Conservation (phyloP, 2,888 invertebrate genomes). For the Dryobotodes eremita region DNA sequence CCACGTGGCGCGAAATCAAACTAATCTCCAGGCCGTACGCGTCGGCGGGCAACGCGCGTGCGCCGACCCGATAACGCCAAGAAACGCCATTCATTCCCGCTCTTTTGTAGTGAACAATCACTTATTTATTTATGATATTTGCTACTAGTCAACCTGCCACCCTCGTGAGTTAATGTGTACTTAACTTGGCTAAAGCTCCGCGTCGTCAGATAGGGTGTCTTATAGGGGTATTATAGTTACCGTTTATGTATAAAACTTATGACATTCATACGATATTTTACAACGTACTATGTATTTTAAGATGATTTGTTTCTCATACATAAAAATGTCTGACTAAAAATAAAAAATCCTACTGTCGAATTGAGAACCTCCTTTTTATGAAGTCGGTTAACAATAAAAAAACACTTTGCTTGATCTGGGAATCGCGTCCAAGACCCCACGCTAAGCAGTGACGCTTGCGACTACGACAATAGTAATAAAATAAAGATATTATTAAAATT, state of each 20-base stretch:
- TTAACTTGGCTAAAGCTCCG: slow-evolving; percentile 76
- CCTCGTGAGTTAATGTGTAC: slow-evolving; percentile 82
- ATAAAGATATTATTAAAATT: no score
- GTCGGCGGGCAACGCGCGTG: slow-evolving; percentile 87
- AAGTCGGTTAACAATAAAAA: no score
- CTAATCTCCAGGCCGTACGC: slow-evolving; percentile 89
- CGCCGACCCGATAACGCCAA: slow-evolving; percentile 88
- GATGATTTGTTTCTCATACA: neutral
- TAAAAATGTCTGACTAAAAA: neutral
- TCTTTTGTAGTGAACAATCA: slow-evolving; percentile 90
- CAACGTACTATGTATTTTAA: neutral
- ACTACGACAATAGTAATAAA: no score
- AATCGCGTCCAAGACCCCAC: neutral
- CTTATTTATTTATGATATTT: slow-evolving; percentile 91
- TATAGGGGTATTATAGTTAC: slow-evolving; percentile 61
- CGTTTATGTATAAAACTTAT: slow-evolving; percentile 38
- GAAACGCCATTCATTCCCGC: slow-evolving; percentile 89
- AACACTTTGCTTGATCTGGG: neutral
- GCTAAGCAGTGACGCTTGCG: neutral
- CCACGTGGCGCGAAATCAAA: slow-evolving; percentile 89
- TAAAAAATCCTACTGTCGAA: no score
- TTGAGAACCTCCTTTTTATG: no score
- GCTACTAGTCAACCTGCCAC: slow-evolving; percentile 88
- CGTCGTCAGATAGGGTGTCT: slow-evolving; percentile 66
- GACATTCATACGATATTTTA: slow-evolving; percentile 13